A percentile compares a stretch with the other conserved stretches of the same genome.
These are phyloP conservation scores for Helostoma temminkii DNA, from an alignment of 2,797 vertebrate species.

Conservation along the genomic window DNA sequence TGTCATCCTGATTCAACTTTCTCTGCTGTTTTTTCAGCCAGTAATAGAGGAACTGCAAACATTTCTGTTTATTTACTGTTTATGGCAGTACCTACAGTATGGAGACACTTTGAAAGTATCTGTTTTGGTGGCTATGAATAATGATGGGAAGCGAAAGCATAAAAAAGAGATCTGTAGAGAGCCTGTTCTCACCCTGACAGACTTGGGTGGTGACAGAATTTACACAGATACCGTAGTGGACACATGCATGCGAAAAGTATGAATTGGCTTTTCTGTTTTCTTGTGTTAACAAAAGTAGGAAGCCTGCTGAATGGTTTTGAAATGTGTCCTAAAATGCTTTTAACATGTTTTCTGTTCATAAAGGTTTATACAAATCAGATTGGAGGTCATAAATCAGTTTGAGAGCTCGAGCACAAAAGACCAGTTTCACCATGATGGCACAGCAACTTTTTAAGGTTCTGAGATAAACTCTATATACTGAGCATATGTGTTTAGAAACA, in stretches of 20 bases:
- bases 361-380: slow-evolving; percentile 42
- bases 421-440: slow-evolving; percentile 18
- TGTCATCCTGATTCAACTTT: slow-evolving; percentile 33
- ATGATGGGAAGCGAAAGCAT: neutral
- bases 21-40: slow-evolving; percentile 31
- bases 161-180: neutral
- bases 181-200: too few species aligned
- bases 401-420: slow-evolving; percentile 40
- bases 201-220: neutral
- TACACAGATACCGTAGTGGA: neutral
- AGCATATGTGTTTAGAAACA: slow-evolving; percentile 16
- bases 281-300: slow-evolving; percentile 14
- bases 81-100: slow-evolving; percentile 6
- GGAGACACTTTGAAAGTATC: neutral
- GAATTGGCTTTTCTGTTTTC: neutral
- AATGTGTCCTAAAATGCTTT: slow-evolving; percentile 52
- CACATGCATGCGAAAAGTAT: neutral
- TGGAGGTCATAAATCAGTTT: slow-evolving; percentile 32
- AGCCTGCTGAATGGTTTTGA: slow-evolving; percentile 41
- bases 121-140: slow-evolving; percentile 6
- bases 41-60: slow-evolving; percentile 1
- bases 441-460: slow-evolving; percentile 23
- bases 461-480: slow-evolving; percentile 32
- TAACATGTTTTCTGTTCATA: slow-evolving; percentile 40
- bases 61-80: slow-evolving; percentile 35